Conservation (phyloP, 2,797 vertebrate species). For the Salarias fasciatus region DNA sequence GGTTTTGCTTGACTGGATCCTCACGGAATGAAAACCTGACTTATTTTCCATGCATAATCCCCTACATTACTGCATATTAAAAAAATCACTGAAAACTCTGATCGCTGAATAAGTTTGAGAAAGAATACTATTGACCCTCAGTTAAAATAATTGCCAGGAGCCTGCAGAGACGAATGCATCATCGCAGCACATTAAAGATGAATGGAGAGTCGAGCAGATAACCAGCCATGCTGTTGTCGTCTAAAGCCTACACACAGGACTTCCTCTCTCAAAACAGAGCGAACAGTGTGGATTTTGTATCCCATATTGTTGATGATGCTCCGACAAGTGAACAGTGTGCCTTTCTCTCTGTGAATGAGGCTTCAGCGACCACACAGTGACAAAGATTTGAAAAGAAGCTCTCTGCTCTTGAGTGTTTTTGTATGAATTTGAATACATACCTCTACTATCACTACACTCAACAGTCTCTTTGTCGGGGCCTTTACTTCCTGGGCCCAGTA, state of each 20-base stretch:
- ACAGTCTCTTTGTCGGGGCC: slow-evolving; percentile 59
- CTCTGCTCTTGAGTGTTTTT: slow-evolving; percentile 50
- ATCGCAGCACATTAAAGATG: slow-evolving; percentile 20
- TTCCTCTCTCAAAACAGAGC: slow-evolving; percentile 10
- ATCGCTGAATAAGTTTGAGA: slow-evolving; percentile 19
- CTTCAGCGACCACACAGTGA: slow-evolving; percentile 35
- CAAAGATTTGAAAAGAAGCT: slow-evolving; percentile 40
- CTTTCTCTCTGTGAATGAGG: slow-evolving; percentile 51
- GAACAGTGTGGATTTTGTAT: slow-evolving; percentile 22
- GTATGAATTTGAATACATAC: slow-evolving; percentile 68
- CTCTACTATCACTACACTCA: slow-evolving; percentile 49
- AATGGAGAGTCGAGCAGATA: slow-evolving; percentile 22
- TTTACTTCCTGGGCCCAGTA: slow-evolving; percentile 41
- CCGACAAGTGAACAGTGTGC: slow-evolving; percentile 54
- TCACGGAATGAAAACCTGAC: too few species aligned
- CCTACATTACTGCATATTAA: background rate
- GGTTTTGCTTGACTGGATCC: too few species aligned
- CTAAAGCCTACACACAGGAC: slow-evolving; percentile 22
- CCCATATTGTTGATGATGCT: slow-evolving; percentile 24
- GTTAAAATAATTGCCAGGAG: slow-evolving; percentile 7
- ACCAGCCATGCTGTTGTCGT: slow-evolving; percentile 8
- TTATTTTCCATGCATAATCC: background rate
- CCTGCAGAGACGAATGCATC: slow-evolving; percentile 20
- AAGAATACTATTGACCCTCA: slow-evolving; percentile 19
- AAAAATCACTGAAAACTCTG: slow-evolving; percentile 3